phyloP scores from a whole-genome alignment of 2,888 invertebrate species.

The Tricholauxania praeusta region DNA sequence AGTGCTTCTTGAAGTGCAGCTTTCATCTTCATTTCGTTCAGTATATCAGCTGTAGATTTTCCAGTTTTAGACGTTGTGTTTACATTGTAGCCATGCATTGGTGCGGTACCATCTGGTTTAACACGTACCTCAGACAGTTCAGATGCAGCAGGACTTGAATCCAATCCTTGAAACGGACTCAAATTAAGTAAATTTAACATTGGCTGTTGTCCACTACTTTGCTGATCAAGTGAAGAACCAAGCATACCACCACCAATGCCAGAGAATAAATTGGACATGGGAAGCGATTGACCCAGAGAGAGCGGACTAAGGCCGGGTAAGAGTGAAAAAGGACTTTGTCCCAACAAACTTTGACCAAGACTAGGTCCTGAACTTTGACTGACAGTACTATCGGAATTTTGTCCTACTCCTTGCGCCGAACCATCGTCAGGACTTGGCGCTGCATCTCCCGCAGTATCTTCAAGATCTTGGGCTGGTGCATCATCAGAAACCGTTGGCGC shows the following conservation, averaged over 20 bases:
- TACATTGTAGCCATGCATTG: not conserved
- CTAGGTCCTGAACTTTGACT: too few species aligned
- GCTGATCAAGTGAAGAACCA: not conserved
- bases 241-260: not conserved
- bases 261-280: not conserved
- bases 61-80: not conserved
- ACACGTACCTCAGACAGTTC: conserved; percentile 60
- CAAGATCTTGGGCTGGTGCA: too few species aligned
- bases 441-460: too few species aligned
- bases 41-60: conserved; percentile 28
- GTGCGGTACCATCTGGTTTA: conserved; percentile 47
- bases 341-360: too few species aligned
- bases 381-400: too few species aligned
- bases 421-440: too few species aligned
- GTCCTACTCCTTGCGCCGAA: too few species aligned
- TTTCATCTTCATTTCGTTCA: conserved; percentile 50
- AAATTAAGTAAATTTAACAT: not conserved
- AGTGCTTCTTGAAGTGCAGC: conserved; percentile 47
- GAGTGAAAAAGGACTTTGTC: too few species aligned
- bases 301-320: too few species aligned
- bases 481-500: too few species aligned
- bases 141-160: conserved; percentile 50
- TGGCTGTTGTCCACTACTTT: not conserved
- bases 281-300: not conserved
- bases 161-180: not conserved